Base-by-base conservation (phyloP, 92 coral and sea anemone genomes). In the Porites evermanni region DNA sequence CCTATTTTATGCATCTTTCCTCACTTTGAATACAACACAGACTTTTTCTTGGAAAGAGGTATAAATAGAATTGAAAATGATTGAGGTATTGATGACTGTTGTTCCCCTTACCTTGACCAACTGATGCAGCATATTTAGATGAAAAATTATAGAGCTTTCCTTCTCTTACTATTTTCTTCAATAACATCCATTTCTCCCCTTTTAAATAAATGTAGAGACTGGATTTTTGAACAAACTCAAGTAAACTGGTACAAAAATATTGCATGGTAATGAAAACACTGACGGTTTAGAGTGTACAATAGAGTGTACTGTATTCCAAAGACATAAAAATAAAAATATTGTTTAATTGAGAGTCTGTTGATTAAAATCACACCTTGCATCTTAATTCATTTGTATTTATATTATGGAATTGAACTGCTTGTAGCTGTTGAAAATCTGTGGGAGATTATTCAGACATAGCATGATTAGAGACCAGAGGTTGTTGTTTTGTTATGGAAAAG, bases 291-390 rank as follows among this genome's bases (percentile, higher is more conserved):
- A 59, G 50, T 73, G 87, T 73, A 63, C 80, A 23, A 21, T 73
- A 83, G 52, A 59, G 50, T 82, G 16, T 63, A 80, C 80, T 74
- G 80, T 73, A 73, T 74, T 29, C 51, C 79, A 83, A 75, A 75
- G 64, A 38, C 47, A 38, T 72, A 63, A 83, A 83, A 74, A 73
- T 44, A 74, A 81, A 53, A 81, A 44, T 81, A 70, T 70, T 81
- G 86, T 81, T 81, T 20, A 81, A 70, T 81, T 32, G 65, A 81
- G 26, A 64, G 70, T 50, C 69, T 58, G 86, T 81, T 81, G 86
- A 81, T 81, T 58, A 58, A 70, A 61, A 56, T 69, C 59, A 81
- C 68, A 56, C 85, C 56, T 70, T 50, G 77, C 47, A 19, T 70
- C 59, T n/a, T 26, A 32, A 32, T 50, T 54, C 53, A 14, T 6